Base-by-base conservation (phyloP, 2,888 invertebrate species). In the Apamea anceps region DNA sequence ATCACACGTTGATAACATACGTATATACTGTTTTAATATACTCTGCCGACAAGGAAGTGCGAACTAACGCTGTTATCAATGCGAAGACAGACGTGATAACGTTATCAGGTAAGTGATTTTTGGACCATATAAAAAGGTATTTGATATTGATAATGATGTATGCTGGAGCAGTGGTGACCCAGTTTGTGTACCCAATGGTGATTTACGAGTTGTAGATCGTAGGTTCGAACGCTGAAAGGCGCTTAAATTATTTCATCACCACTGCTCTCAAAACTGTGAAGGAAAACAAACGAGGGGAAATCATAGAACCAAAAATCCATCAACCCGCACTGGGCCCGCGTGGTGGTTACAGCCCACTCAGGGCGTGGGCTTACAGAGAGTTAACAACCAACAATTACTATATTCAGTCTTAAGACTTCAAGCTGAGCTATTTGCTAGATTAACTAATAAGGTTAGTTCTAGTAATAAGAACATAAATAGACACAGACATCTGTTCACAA, bases 71-170 rank as follows among this genome's bases (percentile, higher is more conserved):
- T 67, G 75, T 79, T 79, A 87, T 87, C 87, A 79, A 37, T 48
- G 66, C 71, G 65, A 72, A 83, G 74, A 82, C 68, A 81, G 84
- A 86, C 79, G n/a, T 70, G 84, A 86, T 86, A 86, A 70, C 63
- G 87, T 86, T 86, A 83, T 83, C 87, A 57, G 68, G 32, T 63
- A 65, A 62, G 68, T 60, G 67, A 86, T 72, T 72, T 82, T 86
- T 57, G 54, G 54, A 82, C 66, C n/a, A 57, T 54, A 70, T 37
- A 57, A 6, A 54, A 60, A 54, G n/a, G 25, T 37, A 28, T 32
- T 54, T 54, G 32, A 62, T 60, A 75, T 75, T 42, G 13, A 51
- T 15, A 28, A 18, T 37, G 18, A 37, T 3, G 21, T 25, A n/a
- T 13, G 28, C 5, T 65, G 37, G 37, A 21, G 21, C 63, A 63